Evolutionary conservation across 2,797 vertebrate species (phyloP).

Genomic region (Uromys caudimaculatus): DNA sequence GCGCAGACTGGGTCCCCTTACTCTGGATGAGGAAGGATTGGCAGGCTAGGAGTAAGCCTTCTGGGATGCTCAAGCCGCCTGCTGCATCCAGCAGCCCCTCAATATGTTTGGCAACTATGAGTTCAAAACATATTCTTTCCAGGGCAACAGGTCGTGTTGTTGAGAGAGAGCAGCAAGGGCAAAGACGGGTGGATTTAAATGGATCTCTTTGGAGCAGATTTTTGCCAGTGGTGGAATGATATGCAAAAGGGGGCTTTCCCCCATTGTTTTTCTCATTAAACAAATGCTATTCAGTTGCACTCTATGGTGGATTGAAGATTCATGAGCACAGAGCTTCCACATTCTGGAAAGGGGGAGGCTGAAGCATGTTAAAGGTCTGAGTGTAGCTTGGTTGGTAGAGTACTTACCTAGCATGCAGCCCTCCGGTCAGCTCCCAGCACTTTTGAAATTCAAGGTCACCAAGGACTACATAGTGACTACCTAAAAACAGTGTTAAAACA

Average conservation of each 20-base stretch:
- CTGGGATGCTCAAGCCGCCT: neutral
- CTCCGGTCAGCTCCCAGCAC: neutral
- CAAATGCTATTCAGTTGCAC: neutral
- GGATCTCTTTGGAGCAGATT: neutral
- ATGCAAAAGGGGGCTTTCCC: constrained; percentile 13
- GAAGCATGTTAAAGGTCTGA: neutral
- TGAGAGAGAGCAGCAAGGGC: neutral
- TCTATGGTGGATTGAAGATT: neutral
- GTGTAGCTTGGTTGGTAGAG: neutral
- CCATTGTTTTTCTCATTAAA: neutral
- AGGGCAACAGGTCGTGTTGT: neutral
- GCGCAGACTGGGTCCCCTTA: neutral
- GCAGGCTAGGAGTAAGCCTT: neutral
- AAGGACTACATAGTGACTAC: neutral
- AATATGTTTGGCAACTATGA: neutral
- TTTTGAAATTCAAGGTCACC: neutral
- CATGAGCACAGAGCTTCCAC: neutral
- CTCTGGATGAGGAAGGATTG: neutral
- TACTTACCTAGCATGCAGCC: no score
- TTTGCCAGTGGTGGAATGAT: neutral
- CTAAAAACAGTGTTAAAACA: neutral
- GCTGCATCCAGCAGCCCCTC: neutral
- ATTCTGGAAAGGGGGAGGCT: neutral
- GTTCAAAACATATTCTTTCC: neutral
- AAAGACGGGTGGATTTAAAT: neutral